A percentile compares a stretch with the other conserved stretches of the same genome.
phyloP scores from a whole-genome alignment of 2,113 vertebrate species.

The Notiomystis cincta region DNA sequence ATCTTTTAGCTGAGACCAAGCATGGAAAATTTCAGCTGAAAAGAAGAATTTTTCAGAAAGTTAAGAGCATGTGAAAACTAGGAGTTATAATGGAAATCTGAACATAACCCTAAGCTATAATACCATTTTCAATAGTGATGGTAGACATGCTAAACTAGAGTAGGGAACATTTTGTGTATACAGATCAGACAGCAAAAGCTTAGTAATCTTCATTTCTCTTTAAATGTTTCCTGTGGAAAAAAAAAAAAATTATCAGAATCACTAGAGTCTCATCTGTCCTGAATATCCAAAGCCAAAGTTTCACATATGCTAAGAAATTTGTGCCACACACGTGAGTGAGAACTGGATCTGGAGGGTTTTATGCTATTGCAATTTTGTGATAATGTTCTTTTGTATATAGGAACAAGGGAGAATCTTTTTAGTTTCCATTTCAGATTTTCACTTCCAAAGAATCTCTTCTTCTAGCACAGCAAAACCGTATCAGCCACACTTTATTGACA shows the following conservation, averaged over 20 bases:
- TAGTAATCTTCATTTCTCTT: slow-evolving; percentile 14
- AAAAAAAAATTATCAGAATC: slow-evolving; percentile 1
- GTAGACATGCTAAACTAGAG: slow-evolving; percentile 5
- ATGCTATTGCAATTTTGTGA: slow-evolving; percentile 1
- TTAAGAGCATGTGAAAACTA: slow-evolving; percentile 53
- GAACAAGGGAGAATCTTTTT: not conserved
- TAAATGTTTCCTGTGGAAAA: slow-evolving; percentile 5
- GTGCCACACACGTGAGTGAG: not conserved
- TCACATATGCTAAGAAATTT: slow-evolving; percentile 3
- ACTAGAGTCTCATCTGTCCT: not conserved
- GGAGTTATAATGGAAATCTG: slow-evolving; percentile 42
- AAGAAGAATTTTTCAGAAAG: slow-evolving; percentile 54
- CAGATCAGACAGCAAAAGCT: not conserved
- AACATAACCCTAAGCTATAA: slow-evolving; percentile 53
- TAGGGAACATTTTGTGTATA: not conserved
- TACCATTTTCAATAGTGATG: slow-evolving; percentile 17
- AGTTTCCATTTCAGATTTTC: slow-evolving; percentile 51
- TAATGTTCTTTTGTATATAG: slow-evolving; percentile 26
- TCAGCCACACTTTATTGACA: slow-evolving; percentile 75
- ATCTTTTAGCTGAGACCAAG: slow-evolving; percentile 53
- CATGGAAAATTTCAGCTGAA: slow-evolving; percentile 55
- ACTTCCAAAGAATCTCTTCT: slow-evolving; percentile 55
- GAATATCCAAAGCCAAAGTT: slow-evolving; percentile 9
- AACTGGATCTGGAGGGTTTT: not conserved
- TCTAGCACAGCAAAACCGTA: slow-evolving; percentile 60